These are phyloP conservation scores for Stichopus horrens DNA, from an alignment of 53 echinoderm and acorn worm genomes.

Conservation along the genomic window DNA sequence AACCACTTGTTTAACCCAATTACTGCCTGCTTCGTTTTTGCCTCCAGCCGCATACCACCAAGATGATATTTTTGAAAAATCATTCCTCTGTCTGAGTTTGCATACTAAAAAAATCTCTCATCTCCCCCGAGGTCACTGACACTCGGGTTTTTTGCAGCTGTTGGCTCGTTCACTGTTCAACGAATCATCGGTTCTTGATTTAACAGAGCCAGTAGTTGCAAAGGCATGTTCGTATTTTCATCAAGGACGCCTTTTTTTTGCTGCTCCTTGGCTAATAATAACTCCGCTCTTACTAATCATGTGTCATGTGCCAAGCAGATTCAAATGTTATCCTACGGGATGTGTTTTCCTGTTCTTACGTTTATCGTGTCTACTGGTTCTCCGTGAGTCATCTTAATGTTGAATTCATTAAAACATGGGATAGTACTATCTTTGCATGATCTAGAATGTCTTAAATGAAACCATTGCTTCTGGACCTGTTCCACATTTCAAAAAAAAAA, in stretches of 20 bases:
- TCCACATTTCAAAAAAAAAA: too few species aligned
- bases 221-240: not conserved
- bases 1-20: constrained; percentile 1
- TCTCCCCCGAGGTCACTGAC: not conserved
- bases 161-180: not conserved
- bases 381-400: too few species aligned
- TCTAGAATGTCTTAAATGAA: too few species aligned
- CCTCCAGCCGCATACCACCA: not conserved
- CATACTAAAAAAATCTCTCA: not conserved
- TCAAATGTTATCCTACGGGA: too few species aligned
- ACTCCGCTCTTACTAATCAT: too few species aligned
- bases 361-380: too few species aligned
- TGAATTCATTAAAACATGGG: too few species aligned
- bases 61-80: not conserved
- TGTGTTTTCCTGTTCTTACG: too few species aligned
- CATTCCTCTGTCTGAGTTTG: not conserved
- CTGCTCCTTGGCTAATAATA: not conserved
- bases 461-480: too few species aligned
- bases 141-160: not conserved
- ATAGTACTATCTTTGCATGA: too few species aligned
- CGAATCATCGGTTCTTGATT: not conserved
- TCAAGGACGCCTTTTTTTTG: not conserved
- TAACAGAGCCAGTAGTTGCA: not conserved
- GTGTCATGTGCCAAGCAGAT: too few species aligned
- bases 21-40: not conserved